Evolutionary conservation across 1,140 invertebrate genomes (phyloP), one percentile per base, ranked within the genome.

Genomic region (Aphelinus atriplicis): DNA sequence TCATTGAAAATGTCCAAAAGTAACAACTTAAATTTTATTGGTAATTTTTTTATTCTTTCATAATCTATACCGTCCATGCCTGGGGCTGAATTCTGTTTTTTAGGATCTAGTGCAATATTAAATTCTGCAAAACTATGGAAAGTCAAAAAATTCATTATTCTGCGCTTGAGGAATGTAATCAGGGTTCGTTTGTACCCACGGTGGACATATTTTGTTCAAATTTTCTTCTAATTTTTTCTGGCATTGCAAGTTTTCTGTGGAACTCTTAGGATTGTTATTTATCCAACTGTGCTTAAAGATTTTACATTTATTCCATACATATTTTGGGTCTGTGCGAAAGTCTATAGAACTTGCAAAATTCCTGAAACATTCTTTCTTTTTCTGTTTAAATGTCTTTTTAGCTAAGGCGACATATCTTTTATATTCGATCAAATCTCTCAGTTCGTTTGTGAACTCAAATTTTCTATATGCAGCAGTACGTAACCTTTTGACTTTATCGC

Each of bases 271-370:
- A 43, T 5, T 62, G 45, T 2, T 7, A 10, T 64, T 64, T n/a
- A 50, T 50, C 62, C 62, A 64, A 10, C 47, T 7, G 9, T 64
- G 48, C 10, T 64, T 64, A 43, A 45, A 62, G 53, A 67, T 61
- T 64, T 66, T 66, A 55, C 7, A 53, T 55, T 66, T 5, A 26
- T 64, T 64, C 62, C 62, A 64, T 0, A 64, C 62, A 26, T 48
- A 64, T 3, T 7, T 64, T 48, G 7, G 46, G 7, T 64, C 43
- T 50, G 57, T 60, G 5, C 26, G 57, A 60, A 60, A 60, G 26
- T 60, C 26, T 3, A 64, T 2, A 26, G 2, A 10, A 3, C 9
- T 10, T 3, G 47, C 62, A 3, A 64, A 64, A 3, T 50, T 48
- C 10, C n/a, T 7, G 47, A 48, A 48, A 5, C 47, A 48, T 9